Evolutionary conservation across 2,888 invertebrate species (phyloP).

Genomic region (Drosophila demipolita): DNA sequence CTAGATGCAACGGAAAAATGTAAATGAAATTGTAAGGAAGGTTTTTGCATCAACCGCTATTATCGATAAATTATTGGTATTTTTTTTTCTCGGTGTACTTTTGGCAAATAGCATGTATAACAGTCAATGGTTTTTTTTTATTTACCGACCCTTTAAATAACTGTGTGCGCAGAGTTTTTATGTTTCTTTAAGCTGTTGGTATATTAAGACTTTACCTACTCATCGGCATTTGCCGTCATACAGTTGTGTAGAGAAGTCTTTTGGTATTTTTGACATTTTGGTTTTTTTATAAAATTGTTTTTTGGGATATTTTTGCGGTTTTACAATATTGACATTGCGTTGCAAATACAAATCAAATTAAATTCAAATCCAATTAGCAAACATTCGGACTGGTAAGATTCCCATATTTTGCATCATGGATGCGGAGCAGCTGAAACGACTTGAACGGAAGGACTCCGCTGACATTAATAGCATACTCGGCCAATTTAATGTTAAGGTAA

Average conservation of each 20-base stretch:
- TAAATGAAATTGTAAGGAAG: slow-evolving; percentile 11
- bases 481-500: slow-evolving; percentile 82
- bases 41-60: neutral
- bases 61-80: slow-evolving; percentile 15
- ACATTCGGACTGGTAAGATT: slow-evolving; percentile 14
- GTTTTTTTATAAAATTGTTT: neutral
- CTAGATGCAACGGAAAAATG: slow-evolving; percentile 28
- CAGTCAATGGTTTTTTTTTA: neutral
- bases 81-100: slow-evolving; percentile 2
- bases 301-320: slow-evolving; percentile 26
- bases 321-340: slow-evolving; percentile 43
- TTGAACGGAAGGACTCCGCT: slow-evolving; percentile 74
- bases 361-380: slow-evolving; percentile 56
- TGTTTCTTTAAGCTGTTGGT: slow-evolving; percentile 2
- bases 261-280: slow-evolving; percentile 24
- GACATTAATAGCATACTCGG: slow-evolving; percentile 75
- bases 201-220: neutral
- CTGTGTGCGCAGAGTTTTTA: neutral
- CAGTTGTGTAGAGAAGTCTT: neutral
- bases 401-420: slow-evolving; percentile 74
- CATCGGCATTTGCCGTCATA: slow-evolving; percentile 1
- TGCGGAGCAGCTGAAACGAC: slow-evolving; percentile 75
- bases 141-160: neutral
- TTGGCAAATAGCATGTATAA: neutral
- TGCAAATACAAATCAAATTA: slow-evolving; percentile 49